Conservation (phyloP, 2,113 vertebrate species). For the Lophius piscatorius region DNA sequence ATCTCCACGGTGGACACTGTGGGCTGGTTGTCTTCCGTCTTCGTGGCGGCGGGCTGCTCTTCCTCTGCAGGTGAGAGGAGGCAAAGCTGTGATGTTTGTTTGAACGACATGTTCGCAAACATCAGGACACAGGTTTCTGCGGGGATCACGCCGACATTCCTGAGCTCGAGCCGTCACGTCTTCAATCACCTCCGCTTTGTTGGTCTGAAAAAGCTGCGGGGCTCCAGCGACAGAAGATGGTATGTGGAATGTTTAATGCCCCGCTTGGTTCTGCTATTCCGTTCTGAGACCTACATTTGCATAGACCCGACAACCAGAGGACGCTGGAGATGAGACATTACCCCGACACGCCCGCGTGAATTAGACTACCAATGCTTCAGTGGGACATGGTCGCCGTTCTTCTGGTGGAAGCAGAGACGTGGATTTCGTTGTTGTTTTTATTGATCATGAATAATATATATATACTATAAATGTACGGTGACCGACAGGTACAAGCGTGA, state of each 20-base stretch:
- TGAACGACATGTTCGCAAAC: background rate
- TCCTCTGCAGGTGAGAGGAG: slow-evolving; percentile 44
- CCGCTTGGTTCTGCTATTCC: no score
- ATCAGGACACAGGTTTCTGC: background rate
- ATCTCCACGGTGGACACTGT: slow-evolving; percentile 45
- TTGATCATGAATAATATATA: no score
- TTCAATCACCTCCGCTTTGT: background rate
- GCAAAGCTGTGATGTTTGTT: slow-evolving; percentile 12
- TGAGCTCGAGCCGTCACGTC: background rate
- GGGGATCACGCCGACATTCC: background rate
- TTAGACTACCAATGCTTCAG: no score
- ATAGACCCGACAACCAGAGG: no score
- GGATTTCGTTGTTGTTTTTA: no score
- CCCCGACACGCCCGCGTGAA: no score
- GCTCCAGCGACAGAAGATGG: slow-evolving; percentile 10
- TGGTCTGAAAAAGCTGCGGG: slow-evolving; percentile 4
- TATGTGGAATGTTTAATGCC: slow-evolving; percentile 2
- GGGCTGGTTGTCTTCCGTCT: slow-evolving; percentile 34
- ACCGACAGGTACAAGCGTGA: no score
- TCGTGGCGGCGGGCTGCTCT: slow-evolving; percentile 28
- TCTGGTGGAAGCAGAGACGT: no score
- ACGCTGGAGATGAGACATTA: no score
- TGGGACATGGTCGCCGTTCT: no score
- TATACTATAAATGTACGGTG: no score
- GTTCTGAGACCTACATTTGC: no score